Base-by-base conservation (phyloP, 1,140 invertebrate species). In the Bacillus rossius region DNA sequence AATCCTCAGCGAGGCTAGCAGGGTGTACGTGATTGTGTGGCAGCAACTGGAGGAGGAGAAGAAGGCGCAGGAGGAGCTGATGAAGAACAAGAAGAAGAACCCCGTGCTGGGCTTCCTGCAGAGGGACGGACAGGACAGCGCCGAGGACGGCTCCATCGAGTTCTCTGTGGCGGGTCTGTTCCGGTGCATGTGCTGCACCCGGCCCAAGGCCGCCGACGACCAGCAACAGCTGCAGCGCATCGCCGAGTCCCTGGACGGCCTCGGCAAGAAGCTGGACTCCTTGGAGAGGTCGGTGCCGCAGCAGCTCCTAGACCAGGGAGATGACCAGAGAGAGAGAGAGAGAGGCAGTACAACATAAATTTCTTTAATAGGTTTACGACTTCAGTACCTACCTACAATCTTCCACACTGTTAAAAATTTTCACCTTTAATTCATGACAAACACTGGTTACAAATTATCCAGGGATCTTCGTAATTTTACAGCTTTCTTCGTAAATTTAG, bases 111-210 rank as follows among this genome's bases (percentile, higher is more conserved):
- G 89, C 10, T 93, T 94, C 65, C 74, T 94, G 7, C 84, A 87
- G 72, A 81, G 81, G 2, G 77, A 79, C 41, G 87, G 86, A 0
- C 88, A 86, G 63, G 66, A 65, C 4, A 84, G 85, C 34, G 88
- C 92, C 65, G 91, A 94, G 66, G 89, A 95, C 74, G 93, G 93
- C 2, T 92, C 91, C 4, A 87, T 96, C 23, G 91, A 94, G 69
- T 86, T 95, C 65, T 93, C 89, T 0, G 78, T 95, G 26, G 91
- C 92, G 43, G 92, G 92, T 2, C 76, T 96, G 0, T 95, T 95
- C 72, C 91, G 89, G 67, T 91, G 91, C 68, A 86, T 95, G 77
- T 81, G 93, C 25, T 96, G 91, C 65, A 94, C 92, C 0, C 89
- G 95, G 67, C 88, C 88, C 2, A 92, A 92, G 72, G 82, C 88